These are phyloP conservation scores for Neolamprologus fasciatus DNA, from an alignment of 2,113 vertebrate species.

Conservation along the genomic window DNA sequence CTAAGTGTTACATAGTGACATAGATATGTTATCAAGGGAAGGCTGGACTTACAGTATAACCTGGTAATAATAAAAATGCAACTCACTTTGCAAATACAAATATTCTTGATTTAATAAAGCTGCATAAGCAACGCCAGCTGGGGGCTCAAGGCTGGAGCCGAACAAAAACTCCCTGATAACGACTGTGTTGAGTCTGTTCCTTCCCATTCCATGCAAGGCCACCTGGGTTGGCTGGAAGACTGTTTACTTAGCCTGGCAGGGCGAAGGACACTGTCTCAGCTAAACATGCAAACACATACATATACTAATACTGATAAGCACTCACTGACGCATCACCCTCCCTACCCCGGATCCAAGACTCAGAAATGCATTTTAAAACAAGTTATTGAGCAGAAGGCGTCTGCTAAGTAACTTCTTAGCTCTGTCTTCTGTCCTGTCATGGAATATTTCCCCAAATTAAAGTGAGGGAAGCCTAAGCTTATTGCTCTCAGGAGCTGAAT, in stretches of 20 bases:
- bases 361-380: constrained; percentile 25
- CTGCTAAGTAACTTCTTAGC: constrained; percentile 13
- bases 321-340: no score
- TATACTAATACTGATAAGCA: no score
- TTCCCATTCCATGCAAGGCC: no score
- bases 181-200: no score
- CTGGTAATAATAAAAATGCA: neutral
- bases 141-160: rapidly evolving
- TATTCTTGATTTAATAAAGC: neutral
- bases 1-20: neutral
- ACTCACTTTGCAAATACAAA: neutral
- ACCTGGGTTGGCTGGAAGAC: neutral
- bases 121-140: neutral
- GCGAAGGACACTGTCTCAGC: neutral
- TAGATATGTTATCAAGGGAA: neutral
- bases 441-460: neutral
- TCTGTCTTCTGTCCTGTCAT: neutral
- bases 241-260: neutral
- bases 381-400: constrained; percentile 20
- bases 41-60: neutral
- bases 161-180: neutral
- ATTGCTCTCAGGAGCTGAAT: neutral
- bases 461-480: neutral
- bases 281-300: neutral
- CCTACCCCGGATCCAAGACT: neutral